Evolutionary conservation across 2,888 invertebrate species (phyloP), one percentile per base, ranked within the genome.

Genomic region (Erebia palarica): DNA sequence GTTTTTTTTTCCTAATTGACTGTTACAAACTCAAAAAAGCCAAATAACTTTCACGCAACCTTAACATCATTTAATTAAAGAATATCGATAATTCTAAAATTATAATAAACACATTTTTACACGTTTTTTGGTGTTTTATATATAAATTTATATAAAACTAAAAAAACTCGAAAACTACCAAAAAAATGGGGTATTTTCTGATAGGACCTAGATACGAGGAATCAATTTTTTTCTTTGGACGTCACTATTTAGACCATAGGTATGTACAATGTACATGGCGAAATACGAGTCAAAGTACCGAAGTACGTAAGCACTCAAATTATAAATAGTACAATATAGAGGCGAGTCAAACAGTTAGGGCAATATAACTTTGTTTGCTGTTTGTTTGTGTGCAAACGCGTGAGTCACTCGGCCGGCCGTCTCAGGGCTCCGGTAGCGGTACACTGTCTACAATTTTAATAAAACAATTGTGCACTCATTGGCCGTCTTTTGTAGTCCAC

Each of bases 361-460:
- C 13, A 58, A 58, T 27, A 58, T 58, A 27, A 27, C 27, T 27
- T 16, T 10, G 18, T 4, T 55, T 11, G 18, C 11, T 21, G 7
- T 58, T 21, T 57, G 42, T 60, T 51, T 44, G 65, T 57, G 44
- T 44, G 42, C 65, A 16, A 57, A n/a, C 10, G 44, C 47, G n/a
- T 64, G 69, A 69, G 49, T 69, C 69, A 69, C 27, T 13, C 1
- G 42, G 47, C 51, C 14, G 18, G 16, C 27, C 57, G 57, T 58
- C 59, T 44, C 64, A 11, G 53, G 13, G 3, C 59, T 27, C 64
- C 8, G 59, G 13, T 65, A 70, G 70, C 70, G 70, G 70, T 70
- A 65, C 61, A 70, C 42, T n/a, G 66, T 70, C 70, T 70, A 61
- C 65, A 60, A 61, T 61, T 42, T 66, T 55, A 70, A 70, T 70